Evolutionary conservation across 1,140 invertebrate genomes (phyloP), one percentile per base, ranked within the genome.

Genomic region (Drosophila miranda): DNA sequence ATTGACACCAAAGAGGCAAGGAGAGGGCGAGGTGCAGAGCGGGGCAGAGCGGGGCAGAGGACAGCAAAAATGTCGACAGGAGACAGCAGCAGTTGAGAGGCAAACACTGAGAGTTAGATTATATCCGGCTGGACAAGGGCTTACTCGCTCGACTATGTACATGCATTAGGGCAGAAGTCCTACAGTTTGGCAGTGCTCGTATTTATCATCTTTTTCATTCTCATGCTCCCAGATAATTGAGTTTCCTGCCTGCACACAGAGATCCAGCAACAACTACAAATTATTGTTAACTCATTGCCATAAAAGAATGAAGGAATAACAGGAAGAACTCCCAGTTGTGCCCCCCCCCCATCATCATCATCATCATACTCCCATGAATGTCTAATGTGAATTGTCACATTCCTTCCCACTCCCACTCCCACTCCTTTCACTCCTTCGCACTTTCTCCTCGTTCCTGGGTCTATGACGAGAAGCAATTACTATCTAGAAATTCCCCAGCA

Each of bases 361-460:
- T 46, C 73, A 66, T 67, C 41, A 21, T 45, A 61, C 46, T 44
- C 42, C 74, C 54, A 78, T 82, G 75, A 78, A 74, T 82, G 63
- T 58, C 56, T 78, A 73, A 81, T 81, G 78, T 50, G 79, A 77
- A 77, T 76, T 77, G 73, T 63, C 73, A 52, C 73, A 52, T 53
- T 81, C 67, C 54, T 16, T 60, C 50, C 49, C 42, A 48, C 34
- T 67, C 28, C 13, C 50, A 30, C 51, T 57, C 41, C 42, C 34
- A 48, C 34, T 67, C 38, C 13, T 41, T 41, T 46, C 23, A 8
- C 13, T 55, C 23, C 38, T 3, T n/a, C 2, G 0, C 30, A 48
- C 48, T 55, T 66, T 41, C 30, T 30, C 14, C 4, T 19, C n/a
- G 23, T 23, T 63, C 23, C 28, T 13, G 0, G 14, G 9, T 34